Conservation (phyloP, 1,140 invertebrate species). For the Bombus impatiens region DNA sequence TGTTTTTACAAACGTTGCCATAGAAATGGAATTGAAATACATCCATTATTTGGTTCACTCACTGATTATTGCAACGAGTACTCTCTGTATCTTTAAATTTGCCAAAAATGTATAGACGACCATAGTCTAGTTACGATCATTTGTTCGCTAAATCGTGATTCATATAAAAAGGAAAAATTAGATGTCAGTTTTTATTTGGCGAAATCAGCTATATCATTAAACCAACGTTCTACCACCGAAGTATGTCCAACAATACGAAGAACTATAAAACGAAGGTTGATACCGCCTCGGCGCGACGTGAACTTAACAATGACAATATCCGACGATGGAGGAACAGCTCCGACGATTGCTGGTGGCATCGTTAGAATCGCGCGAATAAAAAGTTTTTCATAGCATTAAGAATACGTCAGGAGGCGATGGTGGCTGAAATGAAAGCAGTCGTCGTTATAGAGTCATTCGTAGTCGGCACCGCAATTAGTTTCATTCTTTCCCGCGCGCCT, state of each 20-base stretch:
- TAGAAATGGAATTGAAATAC: too few species aligned
- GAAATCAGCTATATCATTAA: slow-evolving; percentile 13
- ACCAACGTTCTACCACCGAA: neutral
- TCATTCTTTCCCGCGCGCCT: slow-evolving; percentile 70
- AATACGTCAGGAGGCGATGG: slow-evolving; percentile 48
- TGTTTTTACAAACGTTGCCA: too few species aligned
- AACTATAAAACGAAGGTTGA: neutral
- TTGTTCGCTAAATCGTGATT: too few species aligned
- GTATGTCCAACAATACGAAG: neutral
- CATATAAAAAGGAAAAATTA: too few species aligned
- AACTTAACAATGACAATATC: slow-evolving; percentile 39
- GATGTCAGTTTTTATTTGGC: neutral
- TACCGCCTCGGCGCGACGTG: neutral
- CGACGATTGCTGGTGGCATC: slow-evolving; percentile 53
- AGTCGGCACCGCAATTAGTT: slow-evolving; percentile 75
- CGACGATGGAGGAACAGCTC: slow-evolving; percentile 25
- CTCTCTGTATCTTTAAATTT: too few species aligned
- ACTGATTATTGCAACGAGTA: too few species aligned
- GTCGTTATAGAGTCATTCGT: slow-evolving; percentile 55
- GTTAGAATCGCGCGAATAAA: slow-evolving; percentile 61
- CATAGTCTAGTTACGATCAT: too few species aligned
- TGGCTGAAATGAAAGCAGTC: neutral
- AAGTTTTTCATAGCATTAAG: slow-evolving; percentile 57
- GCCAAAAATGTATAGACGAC: too few species aligned
- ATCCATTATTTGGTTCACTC: too few species aligned